Evolutionary conservation across 2,888 invertebrate genomes (phyloP), one percentile per base, ranked within the genome.

Genomic region (Philopedon plagiatum): DNA sequence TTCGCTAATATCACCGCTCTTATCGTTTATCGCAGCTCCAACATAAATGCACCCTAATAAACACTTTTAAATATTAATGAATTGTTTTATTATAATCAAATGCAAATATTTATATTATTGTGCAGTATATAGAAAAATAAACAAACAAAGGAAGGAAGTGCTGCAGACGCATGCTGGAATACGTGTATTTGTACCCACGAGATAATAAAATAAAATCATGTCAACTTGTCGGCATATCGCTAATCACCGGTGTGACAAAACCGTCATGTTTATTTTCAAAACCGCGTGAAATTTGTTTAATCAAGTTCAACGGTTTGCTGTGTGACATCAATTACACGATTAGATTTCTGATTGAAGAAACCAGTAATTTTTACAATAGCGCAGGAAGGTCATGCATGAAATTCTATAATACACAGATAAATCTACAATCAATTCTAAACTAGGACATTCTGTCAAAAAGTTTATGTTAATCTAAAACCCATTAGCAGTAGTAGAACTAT

Each of bases 181-280:
- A 54, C 51, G 29, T 54, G 51, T 54, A 8, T 18, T 54, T 26
- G n/a, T 49, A 49, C 26, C 13, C 9, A 23, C n/a, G 26, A 54
- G 51, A 54, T 54, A 54, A 54, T 54, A 18, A 54, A 54, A 54
- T 15, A 54, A 46, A 29, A 54, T 54, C 29, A 54, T 54, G 51
- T 29, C 51, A 29, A 29, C 51, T 54, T 26, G 51, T 51, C 9
- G 51, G 15, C 8, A 29, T 23, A 13, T 51, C 13, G 26, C 11
- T 46, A 21, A 37, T 37, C 21, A 23, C 29, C 51, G 15, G 9
- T 18, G 29, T 18, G 7, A 18, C 51, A 51, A 51, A 51, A 26
- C 51, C 5, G n/a, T n/a, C n/a, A 54, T 54, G 51, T 54, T 32
- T 54, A 54, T 29, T 54, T 54, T 32, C 18, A 8, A 29, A 29